A percentile compares a stretch with the other conserved stretches of the same genome.
phyloP scores from a whole-genome alignment of 2,888 invertebrate genomes.

The Gandaritis pyraliata region DNA sequence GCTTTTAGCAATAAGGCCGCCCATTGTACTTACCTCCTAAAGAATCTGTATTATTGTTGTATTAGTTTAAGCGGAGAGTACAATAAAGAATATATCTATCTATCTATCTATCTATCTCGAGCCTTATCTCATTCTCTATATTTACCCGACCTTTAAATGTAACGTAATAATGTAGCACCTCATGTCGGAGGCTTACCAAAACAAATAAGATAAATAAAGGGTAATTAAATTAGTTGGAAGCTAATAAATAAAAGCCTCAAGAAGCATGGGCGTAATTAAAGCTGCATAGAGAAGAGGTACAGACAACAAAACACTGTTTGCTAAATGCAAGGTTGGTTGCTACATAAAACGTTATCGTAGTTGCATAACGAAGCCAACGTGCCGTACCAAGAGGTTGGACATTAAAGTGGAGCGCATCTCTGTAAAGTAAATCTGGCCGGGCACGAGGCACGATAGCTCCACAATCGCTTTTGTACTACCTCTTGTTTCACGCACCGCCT shows the following conservation, averaged over 20 bases:
- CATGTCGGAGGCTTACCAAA: slow-evolving; percentile 4
- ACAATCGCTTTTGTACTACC: slow-evolving; percentile 63
- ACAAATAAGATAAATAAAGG: slow-evolving; percentile 13
- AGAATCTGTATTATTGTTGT: too few relatives aligned
- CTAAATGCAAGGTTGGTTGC: slow-evolving; percentile 25
- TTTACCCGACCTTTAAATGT: slow-evolving; percentile 35
- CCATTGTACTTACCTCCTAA: too few relatives aligned
- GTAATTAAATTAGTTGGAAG: slow-evolving; percentile 19
- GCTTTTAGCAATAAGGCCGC: too few relatives aligned
- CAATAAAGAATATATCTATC: too few relatives aligned
- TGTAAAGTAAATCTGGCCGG: slow-evolving; percentile 66
- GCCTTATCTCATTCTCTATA: slow-evolving; percentile 35
- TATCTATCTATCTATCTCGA: too few relatives aligned
- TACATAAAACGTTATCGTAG: slow-evolving; percentile 48
- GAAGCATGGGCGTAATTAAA: slow-evolving; percentile 29
- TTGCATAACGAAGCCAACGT: slow-evolving; percentile 50
- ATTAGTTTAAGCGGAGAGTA: too few relatives aligned
- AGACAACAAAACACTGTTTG: slow-evolving; percentile 28
- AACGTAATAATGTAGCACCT: slow-evolving; percentile 17
- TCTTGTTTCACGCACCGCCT: slow-evolving; percentile 73
- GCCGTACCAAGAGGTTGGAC: slow-evolving; percentile 61
- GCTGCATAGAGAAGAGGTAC: slow-evolving; percentile 24
- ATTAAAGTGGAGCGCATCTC: slow-evolving; percentile 67
- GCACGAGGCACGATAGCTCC: slow-evolving; percentile 57
- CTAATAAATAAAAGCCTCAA: slow-evolving; percentile 27